A percentile compares a stretch with the other conserved stretches of the same genome.
Conservation (phyloP, 2,888 invertebrate species). For the Luperina nickerlii region DNA sequence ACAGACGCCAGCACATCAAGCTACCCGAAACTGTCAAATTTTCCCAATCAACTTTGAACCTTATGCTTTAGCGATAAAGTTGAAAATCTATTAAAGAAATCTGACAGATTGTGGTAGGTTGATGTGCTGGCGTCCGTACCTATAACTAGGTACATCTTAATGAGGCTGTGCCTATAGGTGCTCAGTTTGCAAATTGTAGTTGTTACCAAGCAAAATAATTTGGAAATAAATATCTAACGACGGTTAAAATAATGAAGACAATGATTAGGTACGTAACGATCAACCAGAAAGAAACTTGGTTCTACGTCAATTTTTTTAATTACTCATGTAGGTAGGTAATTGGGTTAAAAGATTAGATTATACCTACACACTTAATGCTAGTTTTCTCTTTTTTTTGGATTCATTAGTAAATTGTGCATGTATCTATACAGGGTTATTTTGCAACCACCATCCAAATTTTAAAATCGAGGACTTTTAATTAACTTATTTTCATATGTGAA, state of each 20-base stretch:
- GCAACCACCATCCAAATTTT: no score
- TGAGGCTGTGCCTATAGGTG: neutral
- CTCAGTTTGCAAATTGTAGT: neutral
- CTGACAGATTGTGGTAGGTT: no score
- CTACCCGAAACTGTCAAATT: no score
- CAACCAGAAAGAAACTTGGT: neutral
- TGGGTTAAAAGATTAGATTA: slow-evolving; percentile 19
- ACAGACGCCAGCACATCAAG: no score
- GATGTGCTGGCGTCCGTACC: no score
- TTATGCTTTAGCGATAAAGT: no score
- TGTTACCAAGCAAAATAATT: neutral
- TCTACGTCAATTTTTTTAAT: slow-evolving; percentile 32
- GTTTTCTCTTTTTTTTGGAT: slow-evolving; percentile 34
- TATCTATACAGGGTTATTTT: no score
- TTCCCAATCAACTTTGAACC: no score
- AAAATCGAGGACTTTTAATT: no score
- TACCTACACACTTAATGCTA: slow-evolving; percentile 2
- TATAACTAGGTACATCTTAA: no score
- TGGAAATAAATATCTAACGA: slow-evolving; percentile 16
- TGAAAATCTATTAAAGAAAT: no score
- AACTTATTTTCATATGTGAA: no score
- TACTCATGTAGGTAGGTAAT: neutral
- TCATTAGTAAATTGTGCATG: slow-evolving; percentile 15
- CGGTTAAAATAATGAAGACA: neutral
- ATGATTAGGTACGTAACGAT: neutral